Evolutionary conservation across 2,888 invertebrate genomes (phyloP), one percentile per base, ranked within the genome.

Genomic region (Cephus rjabovi): DNA sequence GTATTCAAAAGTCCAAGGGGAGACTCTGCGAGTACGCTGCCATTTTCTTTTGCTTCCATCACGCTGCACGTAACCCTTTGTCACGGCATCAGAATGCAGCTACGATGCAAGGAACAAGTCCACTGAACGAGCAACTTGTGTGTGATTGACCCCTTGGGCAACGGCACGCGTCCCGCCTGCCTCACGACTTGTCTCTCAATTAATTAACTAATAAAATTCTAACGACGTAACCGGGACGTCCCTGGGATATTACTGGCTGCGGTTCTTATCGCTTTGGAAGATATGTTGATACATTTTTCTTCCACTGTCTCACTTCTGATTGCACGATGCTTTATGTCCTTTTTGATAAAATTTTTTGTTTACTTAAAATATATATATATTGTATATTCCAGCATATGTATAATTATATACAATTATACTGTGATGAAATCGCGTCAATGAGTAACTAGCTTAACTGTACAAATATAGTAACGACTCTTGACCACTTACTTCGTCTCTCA

Each of bases 181-280:
- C 56, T 56, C 9, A 6, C 56, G 69, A 74, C 78, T 33, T 74
- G 15, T 69, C 82, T 81, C 35, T 86, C 85, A 83, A 85, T 88
- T 88, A 88, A 90, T 88, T 85, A 86, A 86, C 85, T 86, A 88
- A 90, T 89, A 86, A 89, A 89, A 85, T 84, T 84, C 82, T 79
- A 84, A 84, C 86, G 83, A 81, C 80, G 76, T 78, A 81, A 82
- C 80, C 83, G 79, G 79, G 71, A 68, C 78, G 74, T 73, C 74
- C 70, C 77, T 56, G 56, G 56, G 9, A 56, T 9, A 56, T 56
- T 56, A 56, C 23, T 56, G 56, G 9, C 56, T 56, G 56, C 56
- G 23, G 9, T 56, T 56, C 23, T 56, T 56, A 1, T 56, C 56
- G 23, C 9, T 56, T 56, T 23, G 23, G 23, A 56, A 56, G 23